These are phyloP conservation scores for Chrysochloris asiatica DNA, from an alignment of 2,113 vertebrate genomes.

Conservation along the genomic window DNA sequence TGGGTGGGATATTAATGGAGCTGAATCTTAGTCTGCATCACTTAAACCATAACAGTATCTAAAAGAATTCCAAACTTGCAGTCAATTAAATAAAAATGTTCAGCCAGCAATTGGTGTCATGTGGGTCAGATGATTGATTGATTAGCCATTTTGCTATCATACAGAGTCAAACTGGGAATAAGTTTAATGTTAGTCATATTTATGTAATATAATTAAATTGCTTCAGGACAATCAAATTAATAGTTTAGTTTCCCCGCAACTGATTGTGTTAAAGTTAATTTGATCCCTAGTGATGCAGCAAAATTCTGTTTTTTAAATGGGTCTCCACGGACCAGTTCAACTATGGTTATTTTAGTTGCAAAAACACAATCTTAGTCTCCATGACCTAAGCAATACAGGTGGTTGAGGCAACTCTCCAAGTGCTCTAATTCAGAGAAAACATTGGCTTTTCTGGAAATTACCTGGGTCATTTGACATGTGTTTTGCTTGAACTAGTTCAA, in stretches of 20 bases:
- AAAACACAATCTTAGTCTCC: conserved; percentile 48
- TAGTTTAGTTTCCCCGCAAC: conserved; percentile 16
- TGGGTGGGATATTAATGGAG: not conserved
- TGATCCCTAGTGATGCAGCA: conserved; percentile 30
- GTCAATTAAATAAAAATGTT: conserved; percentile 26
- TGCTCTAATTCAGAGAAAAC: conserved; percentile 65
- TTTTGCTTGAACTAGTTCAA: conserved; percentile 61
- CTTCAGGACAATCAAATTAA: conserved; percentile 59
- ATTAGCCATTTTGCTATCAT: conserved; percentile 40
- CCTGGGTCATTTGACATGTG: conserved; percentile 65
- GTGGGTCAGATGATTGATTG: conserved; percentile 23
- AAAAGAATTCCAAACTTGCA: conserved; percentile 8
- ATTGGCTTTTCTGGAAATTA: conserved; percentile 62
- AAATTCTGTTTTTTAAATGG: conserved; percentile 40
- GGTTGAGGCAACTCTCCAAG: conserved; percentile 56
- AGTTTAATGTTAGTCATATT: conserved; percentile 5
- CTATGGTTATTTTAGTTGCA: conserved; percentile 53
- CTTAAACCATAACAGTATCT: not conserved
- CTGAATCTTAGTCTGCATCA: conserved; percentile 6
- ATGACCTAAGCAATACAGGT: conserved; percentile 56
- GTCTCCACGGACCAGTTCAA: not conserved
- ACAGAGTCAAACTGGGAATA: conserved; percentile 9
- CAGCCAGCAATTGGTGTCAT: conserved; percentile 3
- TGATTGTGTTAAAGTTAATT: conserved; percentile 59
- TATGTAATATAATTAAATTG: conserved; percentile 58